Evolutionary conservation across 1,140 invertebrate genomes (phyloP).

Genomic region (Trichonephila clavata): DNA sequence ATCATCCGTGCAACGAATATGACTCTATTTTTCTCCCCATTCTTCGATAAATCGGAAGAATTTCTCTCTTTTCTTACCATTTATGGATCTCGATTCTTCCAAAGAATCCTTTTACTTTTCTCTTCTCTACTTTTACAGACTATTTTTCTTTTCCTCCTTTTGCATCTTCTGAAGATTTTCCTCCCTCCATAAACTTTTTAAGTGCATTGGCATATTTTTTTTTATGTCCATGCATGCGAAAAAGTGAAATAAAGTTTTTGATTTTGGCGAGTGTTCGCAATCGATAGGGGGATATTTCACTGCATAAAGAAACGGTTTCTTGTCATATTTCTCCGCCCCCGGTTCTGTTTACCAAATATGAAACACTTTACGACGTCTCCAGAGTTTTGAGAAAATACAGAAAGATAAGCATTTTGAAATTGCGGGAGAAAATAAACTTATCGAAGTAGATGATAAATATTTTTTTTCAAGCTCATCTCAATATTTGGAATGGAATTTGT

Average conservation of each 20-base stretch:
- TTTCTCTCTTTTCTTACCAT: neutral
- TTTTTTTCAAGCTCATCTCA: neutral
- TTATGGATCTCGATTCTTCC: neutral
- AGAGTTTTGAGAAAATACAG: neutral
- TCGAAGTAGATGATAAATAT: neutral
- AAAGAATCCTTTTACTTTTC: neutral
- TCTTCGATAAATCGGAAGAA: neutral
- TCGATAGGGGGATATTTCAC: neutral
- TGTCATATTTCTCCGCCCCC: no score
- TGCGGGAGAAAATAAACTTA: neutral
- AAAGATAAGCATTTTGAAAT: neutral
- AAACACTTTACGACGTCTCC: neutral
- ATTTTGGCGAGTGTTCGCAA: slow-evolving; percentile 8
- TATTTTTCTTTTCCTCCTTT: neutral
- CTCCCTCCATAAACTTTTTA: neutral
- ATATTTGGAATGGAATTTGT: no score
- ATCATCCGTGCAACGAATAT: neutral
- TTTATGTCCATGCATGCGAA: neutral
- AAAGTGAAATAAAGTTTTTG: slow-evolving; percentile 39
- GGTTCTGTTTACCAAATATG: neutral
- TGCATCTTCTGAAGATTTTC: neutral
- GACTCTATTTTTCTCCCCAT: neutral
- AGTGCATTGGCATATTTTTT: slow-evolving; percentile 30
- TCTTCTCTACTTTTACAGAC: neutral
- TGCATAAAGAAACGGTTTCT: no score